Base-by-base conservation (phyloP, 1,140 invertebrate species). In the Lucilia cuprina region DNA sequence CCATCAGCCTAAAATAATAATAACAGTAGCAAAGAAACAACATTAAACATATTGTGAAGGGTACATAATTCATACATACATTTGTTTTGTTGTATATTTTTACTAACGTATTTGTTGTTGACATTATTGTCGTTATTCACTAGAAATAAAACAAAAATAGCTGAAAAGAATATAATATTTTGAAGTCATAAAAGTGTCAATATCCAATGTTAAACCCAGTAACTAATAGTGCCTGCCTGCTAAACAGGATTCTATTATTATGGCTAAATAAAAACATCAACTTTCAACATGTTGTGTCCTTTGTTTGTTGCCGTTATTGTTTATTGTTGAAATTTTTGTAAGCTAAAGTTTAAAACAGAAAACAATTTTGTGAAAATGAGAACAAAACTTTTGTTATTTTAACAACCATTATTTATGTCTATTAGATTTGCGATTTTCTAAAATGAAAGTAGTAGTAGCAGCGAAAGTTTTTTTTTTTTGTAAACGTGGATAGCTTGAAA, bases 381-480 rank as follows among this genome's bases (percentile, higher is more conserved):
- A 0, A 12, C 12, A 55, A 8, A 55, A 55, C 8, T 55, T 70
- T 70, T 21, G 65, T 70, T 19, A 21, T 10, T 70, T 70, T 70
- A 70, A 70, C 65, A 21, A 21, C 65, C 65, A 70, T 25, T 21
- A 70, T 70, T 70, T 70, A 70, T 19, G 65, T 21, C 9, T 21
- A 70, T 70, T 70, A 70, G 65, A 70, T 70, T 70, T 70, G n/a
- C 65, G 65, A 70, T 70, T 70, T 70, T 8, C n/a, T 60, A 60
- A 60, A 17, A 60, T 60, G 14, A 60, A 60, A 60, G 14, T 3
- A n/a, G 55, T 30, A 30, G 25, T 3, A 30, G 25, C 25, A 30
- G 25, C 10, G 41, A 41, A 41, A 41, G 41, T 41, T 41, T 41
- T 41, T 41, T 41, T 41, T 41, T 30, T 30, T 30, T 30, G 25